phyloP scores from a whole-genome alignment of 2,113 vertebrate genomes.

The Otis tarda region DNA sequence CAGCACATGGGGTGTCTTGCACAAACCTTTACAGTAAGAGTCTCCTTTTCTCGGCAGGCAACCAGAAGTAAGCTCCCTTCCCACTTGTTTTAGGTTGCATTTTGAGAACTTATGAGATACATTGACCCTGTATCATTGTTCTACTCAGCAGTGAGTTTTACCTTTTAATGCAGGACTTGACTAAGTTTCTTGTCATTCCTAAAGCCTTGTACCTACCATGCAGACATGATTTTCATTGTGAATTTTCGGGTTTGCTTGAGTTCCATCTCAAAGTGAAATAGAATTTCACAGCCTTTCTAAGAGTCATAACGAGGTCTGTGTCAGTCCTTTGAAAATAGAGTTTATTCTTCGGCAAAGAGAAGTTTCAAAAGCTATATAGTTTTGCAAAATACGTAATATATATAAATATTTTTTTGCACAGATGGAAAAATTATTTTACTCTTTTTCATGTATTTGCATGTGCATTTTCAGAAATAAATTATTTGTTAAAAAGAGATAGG shows the following conservation, averaged over 20 bases:
- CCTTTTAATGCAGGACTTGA: background rate
- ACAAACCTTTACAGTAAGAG: background rate
- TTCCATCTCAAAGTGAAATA: background rate
- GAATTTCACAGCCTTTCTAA: background rate
- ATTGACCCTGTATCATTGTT: background rate
- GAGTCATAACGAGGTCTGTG: background rate
- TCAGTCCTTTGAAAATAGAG: background rate
- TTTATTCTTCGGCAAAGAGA: background rate
- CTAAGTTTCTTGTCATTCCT: background rate
- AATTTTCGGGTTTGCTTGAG: background rate
- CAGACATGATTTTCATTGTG: background rate
- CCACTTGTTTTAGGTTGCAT: background rate
- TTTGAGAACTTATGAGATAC: background rate
- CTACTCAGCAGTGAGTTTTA: background rate
- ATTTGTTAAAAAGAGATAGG: background rate
- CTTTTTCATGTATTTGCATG: background rate
- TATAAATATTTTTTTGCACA: background rate
- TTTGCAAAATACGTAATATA: background rate
- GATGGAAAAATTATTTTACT: background rate
- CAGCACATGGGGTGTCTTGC: rapidly evolving
- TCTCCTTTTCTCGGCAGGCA: background rate
- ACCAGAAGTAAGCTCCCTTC: background rate
- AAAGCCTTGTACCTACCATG: background rate
- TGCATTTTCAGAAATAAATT: background rate
- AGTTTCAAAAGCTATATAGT: background rate